Base-by-base conservation (phyloP, 1,140 invertebrate species). In the Parasteatoda tepidariorum region DNA sequence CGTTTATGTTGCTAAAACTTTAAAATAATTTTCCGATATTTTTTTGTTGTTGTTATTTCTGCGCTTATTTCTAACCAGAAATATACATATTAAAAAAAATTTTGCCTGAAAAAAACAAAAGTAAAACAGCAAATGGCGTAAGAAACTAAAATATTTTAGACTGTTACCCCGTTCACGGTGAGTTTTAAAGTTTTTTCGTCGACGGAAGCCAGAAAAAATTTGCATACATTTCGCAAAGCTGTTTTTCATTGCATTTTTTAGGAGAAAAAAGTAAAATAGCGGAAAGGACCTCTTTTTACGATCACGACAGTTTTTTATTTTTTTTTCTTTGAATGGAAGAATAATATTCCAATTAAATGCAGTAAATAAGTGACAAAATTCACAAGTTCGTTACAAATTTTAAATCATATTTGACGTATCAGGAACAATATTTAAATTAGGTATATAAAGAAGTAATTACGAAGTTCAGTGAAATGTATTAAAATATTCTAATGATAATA, bases 171-270 rank as follows among this genome's bases (percentile, higher is more conserved):
- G 38, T 18, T 55, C 15, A 30, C 41, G 11, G 28, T 48, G n/a
- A 55, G 31, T 71, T 71, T 71, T 30, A 71, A 71, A 71, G 41
- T 26, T n/a, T 28, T 55, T 71, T 55, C 48, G 13, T 11, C 22
- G 31, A n/a, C 6, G 26, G 28, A 68, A n/a, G 18, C n/a, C 5
- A 7, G 38, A 41, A 54, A 70, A 24, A 57, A 71, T 71, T 71
- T 71, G 41, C 68, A 71, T 71, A 48, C 28, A 34, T 48, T 28
- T 68, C 34, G 22, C 6, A 71, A 71, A 71, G 13, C 68, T 57
- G 68, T 71, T 71, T 71, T 71, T 71, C 68, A 71, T 71, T 22
- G 11, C 48, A 55, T 11, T 71, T 54, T 11, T 15, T n/a, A 48
- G 41, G 22, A 41, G 31, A 71, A 71, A 71, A 55, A 55, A 54